Evolutionary conservation across 2,797 vertebrate genomes (phyloP), one percentile per base, ranked within the genome.

Genomic region (Hozukius guyotensis): DNA sequence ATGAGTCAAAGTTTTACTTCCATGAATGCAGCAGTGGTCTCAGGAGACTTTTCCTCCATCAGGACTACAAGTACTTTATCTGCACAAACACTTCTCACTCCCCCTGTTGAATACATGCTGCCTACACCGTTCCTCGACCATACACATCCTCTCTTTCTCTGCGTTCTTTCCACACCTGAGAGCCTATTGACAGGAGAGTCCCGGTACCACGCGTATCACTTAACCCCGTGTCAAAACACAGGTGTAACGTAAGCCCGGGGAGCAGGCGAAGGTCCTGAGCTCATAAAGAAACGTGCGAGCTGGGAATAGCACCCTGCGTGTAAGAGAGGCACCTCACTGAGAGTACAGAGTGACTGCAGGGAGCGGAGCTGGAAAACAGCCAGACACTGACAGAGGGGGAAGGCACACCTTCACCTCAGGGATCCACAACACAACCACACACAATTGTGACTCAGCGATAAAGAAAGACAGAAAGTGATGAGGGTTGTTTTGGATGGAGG

Each of bases 211-310:
- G 77, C 77, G 84, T 91, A 94, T 93, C 92, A 91, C 93, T 94
- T 94, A 94, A 94, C 92, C 93, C 66, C 32, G 56, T 94, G 93
- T 94, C 91, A 94, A 93, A 93, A 92, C 92, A 93, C 86, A 85
- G 87, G 84, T 87, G 92, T 90, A 92, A 94, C 36, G 78, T 81
- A 78, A 93, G 78, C 89, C 78, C 13, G 11, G 73, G 82, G 87
- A 80, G 85, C 88, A 78, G 77, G 73, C 57, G 32, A 66, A 78
- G 89, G 87, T 80, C 81, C 84, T 22, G 82, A 62, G 87, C 88
- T 88, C 88, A 90, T 87, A 87, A 92, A 91, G 85, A 78, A 88
- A 81, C 78, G 88, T 82, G 82, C 29, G 56, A 85, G 82, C 77
- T 81, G 92, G 91, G 90, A 91, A 89, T 83, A 87, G 79, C 87